Base-by-base conservation (phyloP, 2,888 invertebrate genomes). In the Philopedon plagiatum region DNA sequence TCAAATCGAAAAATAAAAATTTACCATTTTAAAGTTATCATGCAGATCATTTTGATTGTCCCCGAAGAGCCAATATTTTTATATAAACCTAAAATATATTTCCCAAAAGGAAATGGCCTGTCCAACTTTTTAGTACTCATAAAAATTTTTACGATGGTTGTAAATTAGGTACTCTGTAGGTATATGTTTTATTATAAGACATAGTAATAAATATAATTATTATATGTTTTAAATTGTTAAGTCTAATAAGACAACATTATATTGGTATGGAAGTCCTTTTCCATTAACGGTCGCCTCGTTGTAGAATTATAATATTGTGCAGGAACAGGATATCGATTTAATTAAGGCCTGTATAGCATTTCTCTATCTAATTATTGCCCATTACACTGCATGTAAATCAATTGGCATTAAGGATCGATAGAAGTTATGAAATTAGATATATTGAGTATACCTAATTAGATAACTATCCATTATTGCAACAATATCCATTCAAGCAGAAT, bases 301-400 rank as follows among this genome's bases (percentile, higher is more conserved):
- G 13, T 5, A 26, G 13, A 15, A 26, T 26, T 21, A 21, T 13
- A 11, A 41, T 46, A 15, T 15, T 44, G 9, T 23, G 51, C 51
- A 26, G 51, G 51, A 51, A 51, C 26, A 51, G 51, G 51, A 51
- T 26, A 51, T 26, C 26, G 13, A 51, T 51, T 26, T 51, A 26
- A 51, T 51, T 51, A 51, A 5, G 8, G 51, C 13, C 26, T 51
- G 26, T 26, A 51, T 15, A 26, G n/a, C 51, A 51, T 13, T 51
- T 51, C 13, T n/a, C 26, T 2, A 26, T 51, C 7, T 26, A 51
- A 51, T 51, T 51, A 51, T 26, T 51, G 13, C 26, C 7, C 13
- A 51, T 51, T 26, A 13, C 1, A 8, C 13, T 26, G 26, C 19
- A 19, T 44, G n/a, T n/a, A n/a, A 4, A 37, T n/a, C 37, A 37